Evolutionary conservation across 2,797 vertebrate genomes (phyloP), one percentile per base, ranked within the genome.

Genomic region (Eulemur coronatus): DNA sequence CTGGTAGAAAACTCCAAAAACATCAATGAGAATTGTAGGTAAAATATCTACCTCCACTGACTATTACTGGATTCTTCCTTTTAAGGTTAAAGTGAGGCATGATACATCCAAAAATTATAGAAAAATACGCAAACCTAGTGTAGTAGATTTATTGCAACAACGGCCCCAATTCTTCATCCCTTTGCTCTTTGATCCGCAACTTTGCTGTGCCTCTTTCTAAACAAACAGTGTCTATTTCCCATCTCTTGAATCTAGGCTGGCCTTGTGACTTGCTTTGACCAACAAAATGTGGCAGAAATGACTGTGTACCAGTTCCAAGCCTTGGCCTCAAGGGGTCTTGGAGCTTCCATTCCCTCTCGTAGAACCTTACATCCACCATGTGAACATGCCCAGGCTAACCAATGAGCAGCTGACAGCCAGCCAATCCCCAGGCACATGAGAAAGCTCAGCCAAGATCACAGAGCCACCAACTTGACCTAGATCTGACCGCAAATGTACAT

Each of bases 41-140:
- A 70, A 79, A 89, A 38, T 91, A 52, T 70, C 48, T 85, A 33
- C 14, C 46, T 38, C 55, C 33, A n/a, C 18, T 92, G 82, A 84
- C 52, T 93, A 76, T 90, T 87, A 70, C 38, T n/a, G 15, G 22
- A 48, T 59, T 95, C 57, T 91, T 97, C 17, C 14, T 91, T 93
- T 78, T 63, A 84, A 92, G 70, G 76, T 75, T 41, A 75, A 91
- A 73, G 57, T 81, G 48, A 72, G 20, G n/a, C 41, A 72, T 65
- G 72, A 22, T n/a, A 61, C 20, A 61, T n/a, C 33, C 15, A 82
- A 79, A 89, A 95, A 76, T 50, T 41, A 55, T 10, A 63, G 55
- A 69, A 61, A 87, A 72, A 94, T 41, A 72, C 0, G 38, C 15
- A 89, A 82, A 38, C 5, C 41, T 86, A 28, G 14, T 7, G 4